A percentile compares a stretch with the other conserved stretches of the same genome.
Conservation (phyloP, 2,888 invertebrate genomes). For the Phrixothrix hirtus region DNA sequence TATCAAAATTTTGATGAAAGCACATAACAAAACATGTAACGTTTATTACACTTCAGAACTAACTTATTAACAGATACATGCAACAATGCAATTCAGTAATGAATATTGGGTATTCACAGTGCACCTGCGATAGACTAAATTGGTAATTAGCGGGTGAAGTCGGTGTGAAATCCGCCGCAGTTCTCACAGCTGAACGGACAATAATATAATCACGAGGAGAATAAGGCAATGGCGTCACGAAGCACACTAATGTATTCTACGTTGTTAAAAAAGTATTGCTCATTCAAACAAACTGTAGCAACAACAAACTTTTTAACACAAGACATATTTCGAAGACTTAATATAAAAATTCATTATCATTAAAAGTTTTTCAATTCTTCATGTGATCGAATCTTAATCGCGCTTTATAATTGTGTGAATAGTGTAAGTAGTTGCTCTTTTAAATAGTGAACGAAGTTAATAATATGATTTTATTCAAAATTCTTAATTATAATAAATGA, state of each 20-base stretch:
- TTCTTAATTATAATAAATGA: too few species aligned
- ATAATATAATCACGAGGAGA: conserved; percentile 50
- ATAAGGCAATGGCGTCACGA: conserved; percentile 21
- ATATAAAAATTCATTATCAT: not conserved
- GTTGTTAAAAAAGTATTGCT: conserved; percentile 17
- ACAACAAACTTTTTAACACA: conserved; percentile 1
- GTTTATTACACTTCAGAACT: conserved; percentile 41
- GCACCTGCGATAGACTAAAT: conserved; percentile 54
- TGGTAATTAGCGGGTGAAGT: conserved; percentile 57
- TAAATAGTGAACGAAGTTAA: not conserved
- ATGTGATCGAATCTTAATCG: too few species aligned
- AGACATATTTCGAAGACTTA: not conserved
- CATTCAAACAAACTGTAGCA: conserved; percentile 8
- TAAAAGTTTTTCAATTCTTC: not conserved
- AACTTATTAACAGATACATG: conserved; percentile 51
- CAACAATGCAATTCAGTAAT: conserved; percentile 52
- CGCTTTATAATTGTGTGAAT: too few species aligned
- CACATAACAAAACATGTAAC: too few species aligned
- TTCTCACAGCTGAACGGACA: conserved; percentile 54
- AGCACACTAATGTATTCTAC: conserved; percentile 20
- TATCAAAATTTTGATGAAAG: too few species aligned
- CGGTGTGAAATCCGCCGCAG: conserved; percentile 57
- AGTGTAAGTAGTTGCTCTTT: not conserved
- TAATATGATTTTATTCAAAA: not conserved
- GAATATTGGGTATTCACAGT: conserved; percentile 49